Evolutionary conservation across 2,113 vertebrate species (phyloP), one percentile per base, ranked within the genome.

Genomic region (Murina feae): DNA sequence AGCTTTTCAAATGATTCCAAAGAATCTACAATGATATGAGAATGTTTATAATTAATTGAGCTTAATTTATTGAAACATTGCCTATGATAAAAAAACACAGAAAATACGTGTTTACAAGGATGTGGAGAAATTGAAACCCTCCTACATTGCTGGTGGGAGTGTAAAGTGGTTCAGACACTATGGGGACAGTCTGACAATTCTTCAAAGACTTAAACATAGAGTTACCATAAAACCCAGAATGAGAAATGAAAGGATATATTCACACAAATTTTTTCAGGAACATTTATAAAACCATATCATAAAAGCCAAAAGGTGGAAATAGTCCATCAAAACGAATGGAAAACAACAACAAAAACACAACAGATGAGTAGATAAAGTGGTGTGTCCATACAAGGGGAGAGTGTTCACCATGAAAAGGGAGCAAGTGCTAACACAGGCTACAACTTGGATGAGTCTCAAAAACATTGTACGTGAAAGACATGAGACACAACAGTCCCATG

Each of bases 31-130:
- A 86, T 42, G 17, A 35, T 28, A 82, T 35, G 82, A 66, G 44
- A 68, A 91, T 79, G 23, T 21, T 81, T 86, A 37, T 93, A 69
- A 87, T 28, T 88, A 83, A 79, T 44, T 66, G 69, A 93, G 72
- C 65, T 84, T 37, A 87, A 74, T n/a, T 83, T 94, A 60, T 28
- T 87, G 76, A 89, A 94, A 92, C n/a, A 32, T 42, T 81, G 53
- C 7, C 47, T 87, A 49, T 71, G 60, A 72, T 72, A 79, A 51
- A 71, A 71, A 83, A 74, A 35, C 47, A 28, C 35, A 42, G 49
- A 89, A 87, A 86, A 51, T 25, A 82, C 79, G 5, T 37, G 16
- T 85, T 42, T 37, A 20, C 37, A 81, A 91, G 78, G 58, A 51
- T 60, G 12, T 44, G 44, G 23, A 60, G 53, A 96, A 94, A 84